Percentiles rank a stretch among this genome's conserved stretches.
These are phyloP conservation scores for Promerops cafer DNA, from an alignment of 2,113 vertebrate genomes.

Conservation along the genomic window DNA sequence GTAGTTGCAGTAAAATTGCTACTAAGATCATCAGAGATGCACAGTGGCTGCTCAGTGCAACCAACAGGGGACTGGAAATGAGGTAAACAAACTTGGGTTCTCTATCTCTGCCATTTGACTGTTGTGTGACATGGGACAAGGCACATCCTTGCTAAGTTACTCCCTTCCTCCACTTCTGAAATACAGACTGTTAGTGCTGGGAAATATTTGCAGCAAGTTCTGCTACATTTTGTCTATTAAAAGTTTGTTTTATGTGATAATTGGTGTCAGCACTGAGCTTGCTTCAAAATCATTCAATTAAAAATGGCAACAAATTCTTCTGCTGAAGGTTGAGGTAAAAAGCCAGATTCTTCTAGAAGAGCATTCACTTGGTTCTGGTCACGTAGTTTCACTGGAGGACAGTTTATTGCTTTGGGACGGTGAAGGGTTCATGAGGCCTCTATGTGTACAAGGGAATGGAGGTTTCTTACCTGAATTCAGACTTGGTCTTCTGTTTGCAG, in stretches of 20 bases:
- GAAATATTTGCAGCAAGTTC: background rate
- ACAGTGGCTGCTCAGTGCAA: background rate
- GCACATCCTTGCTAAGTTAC: background rate
- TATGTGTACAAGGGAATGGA: background rate
- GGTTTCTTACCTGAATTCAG: background rate
- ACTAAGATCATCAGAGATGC: background rate
- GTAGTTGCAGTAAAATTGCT: background rate
- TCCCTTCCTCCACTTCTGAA: background rate
- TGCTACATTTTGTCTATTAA: background rate
- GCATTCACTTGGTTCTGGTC: background rate
- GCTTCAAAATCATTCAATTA: background rate
- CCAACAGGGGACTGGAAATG: background rate
- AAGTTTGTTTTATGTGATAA: background rate
- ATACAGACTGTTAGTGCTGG: background rate
- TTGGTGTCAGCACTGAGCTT: background rate
- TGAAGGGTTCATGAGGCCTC: background rate
- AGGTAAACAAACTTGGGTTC: background rate
- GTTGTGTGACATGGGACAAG: background rate
- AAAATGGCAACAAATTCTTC: background rate
- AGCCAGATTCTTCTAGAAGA: background rate
- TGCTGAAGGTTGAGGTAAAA: background rate
- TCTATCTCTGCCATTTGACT: background rate
- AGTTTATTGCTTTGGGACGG: background rate
- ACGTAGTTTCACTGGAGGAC: background rate
- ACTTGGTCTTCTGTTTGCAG: conserved; percentile 63